Evolutionary conservation across 2,113 vertebrate genomes (phyloP).

Genomic region (Paradisaea rubra): DNA sequence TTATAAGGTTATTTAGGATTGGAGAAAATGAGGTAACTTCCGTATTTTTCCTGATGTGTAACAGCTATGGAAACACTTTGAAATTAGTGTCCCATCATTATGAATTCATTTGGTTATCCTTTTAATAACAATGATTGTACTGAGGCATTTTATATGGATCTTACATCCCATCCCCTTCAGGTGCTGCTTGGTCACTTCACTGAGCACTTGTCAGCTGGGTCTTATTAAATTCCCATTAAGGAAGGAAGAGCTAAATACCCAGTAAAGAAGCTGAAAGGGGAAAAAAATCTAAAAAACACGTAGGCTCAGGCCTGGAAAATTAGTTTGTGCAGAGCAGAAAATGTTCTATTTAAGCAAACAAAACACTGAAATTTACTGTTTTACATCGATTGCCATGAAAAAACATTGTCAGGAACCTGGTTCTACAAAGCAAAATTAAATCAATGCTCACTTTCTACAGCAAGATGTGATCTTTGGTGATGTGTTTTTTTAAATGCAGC

Average conservation of each 20-base stretch:
- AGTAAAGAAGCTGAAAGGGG: not conserved
- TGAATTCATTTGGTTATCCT: constrained; percentile 44
- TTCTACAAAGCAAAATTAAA: not conserved
- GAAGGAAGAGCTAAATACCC: constrained; percentile 43
- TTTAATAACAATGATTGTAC: constrained; percentile 24
- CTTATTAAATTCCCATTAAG: constrained; percentile 51
- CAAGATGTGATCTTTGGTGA: not conserved
- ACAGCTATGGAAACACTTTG: constrained; percentile 64
- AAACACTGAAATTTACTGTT: not conserved
- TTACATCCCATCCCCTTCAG: constrained; percentile 46
- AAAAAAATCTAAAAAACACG: not conserved
- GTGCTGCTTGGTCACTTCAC: constrained; percentile 36
- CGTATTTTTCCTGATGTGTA: constrained; percentile 47
- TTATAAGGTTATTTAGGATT: constrained; percentile 59
- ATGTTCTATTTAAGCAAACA: not conserved
- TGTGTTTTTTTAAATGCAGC: not conserved
- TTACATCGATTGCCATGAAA: not conserved
- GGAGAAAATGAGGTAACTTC: constrained; percentile 67
- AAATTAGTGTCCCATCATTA: constrained; percentile 52
- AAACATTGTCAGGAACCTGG: not conserved
- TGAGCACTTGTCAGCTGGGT: constrained; percentile 36
- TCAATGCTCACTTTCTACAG: not conserved
- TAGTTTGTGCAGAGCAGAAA: not conserved
- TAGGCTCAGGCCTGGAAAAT: constrained; percentile 33
- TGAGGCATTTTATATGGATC: not conserved